These are phyloP conservation scores for Ceratoteleas bidentatus DNA, from an alignment of 1,140 invertebrate species.

Conservation along the genomic window DNA sequence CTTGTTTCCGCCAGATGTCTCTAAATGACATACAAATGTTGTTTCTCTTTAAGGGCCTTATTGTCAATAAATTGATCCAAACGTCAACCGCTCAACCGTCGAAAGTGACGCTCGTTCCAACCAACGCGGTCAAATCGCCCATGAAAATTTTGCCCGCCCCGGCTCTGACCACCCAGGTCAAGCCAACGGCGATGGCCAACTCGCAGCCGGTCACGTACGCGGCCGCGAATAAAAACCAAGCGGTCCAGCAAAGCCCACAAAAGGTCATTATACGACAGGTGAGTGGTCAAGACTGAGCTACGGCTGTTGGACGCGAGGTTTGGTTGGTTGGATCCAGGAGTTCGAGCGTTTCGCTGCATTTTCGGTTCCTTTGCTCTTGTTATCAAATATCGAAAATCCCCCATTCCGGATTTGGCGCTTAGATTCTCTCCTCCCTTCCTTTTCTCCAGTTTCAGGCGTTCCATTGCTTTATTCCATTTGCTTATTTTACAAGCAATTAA, in stretches of 20 bases:
- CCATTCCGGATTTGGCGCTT: no score
- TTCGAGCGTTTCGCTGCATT: conserved; percentile 11
- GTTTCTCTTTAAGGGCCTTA: conserved; percentile 76
- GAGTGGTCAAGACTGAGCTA: conserved; percentile 61
- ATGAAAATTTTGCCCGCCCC: conserved; percentile 88
- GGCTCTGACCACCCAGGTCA: conserved; percentile 77
- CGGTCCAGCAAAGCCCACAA: conserved; percentile 82
- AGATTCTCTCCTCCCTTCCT: no score
- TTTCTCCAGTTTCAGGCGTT: no score
- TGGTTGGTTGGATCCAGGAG: conserved; percentile 46
- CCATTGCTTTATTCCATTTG: conserved; percentile 1
- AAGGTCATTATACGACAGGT: conserved; percentile 84
- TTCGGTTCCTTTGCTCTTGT: not conserved
- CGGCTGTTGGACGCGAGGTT: conserved; percentile 31
- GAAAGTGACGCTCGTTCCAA: conserved; percentile 78
- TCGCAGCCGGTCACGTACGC: conserved; percentile 69
- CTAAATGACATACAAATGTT: conserved; percentile 40
- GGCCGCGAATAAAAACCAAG: conserved; percentile 73
- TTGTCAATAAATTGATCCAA: conserved; percentile 80
- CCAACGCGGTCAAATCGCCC: conserved; percentile 83
- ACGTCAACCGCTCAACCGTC: conserved; percentile 75
- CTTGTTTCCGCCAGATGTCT: not conserved
- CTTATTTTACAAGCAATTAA: no score
- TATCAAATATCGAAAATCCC: no score
- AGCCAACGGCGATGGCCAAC: conserved; percentile 70